A percentile compares a stretch with the other conserved stretches of the same genome.
Evolutionary conservation across 2,113 vertebrate species (phyloP).

Genomic region (Ancistrus triradiatus): DNA sequence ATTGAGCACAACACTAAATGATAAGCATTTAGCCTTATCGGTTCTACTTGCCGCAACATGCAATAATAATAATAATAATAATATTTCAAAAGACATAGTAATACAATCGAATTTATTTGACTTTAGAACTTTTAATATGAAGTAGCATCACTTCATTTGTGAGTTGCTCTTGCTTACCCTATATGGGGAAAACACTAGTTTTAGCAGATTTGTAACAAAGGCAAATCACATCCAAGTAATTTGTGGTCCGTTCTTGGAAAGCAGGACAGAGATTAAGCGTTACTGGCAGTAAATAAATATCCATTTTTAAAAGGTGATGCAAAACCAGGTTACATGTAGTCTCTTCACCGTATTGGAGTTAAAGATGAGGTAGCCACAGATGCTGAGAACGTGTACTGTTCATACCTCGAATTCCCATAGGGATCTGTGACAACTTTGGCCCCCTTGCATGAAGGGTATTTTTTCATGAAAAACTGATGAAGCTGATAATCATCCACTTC

Average conservation of each 20-base stretch:
- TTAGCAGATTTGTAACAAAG: conserved; percentile 64
- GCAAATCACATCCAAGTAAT: conserved; percentile 48
- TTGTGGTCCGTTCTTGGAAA: conserved; percentile 11
- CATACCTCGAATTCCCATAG: conserved; percentile 84
- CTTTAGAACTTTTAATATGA: conserved; percentile 81
- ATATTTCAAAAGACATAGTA: conserved; percentile 57
- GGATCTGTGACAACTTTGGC: conserved; percentile 89
- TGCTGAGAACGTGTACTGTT: neutral
- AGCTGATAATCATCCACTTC: conserved; percentile 88
- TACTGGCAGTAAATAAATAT: conserved; percentile 6
- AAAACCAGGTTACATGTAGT: conserved; percentile 9
- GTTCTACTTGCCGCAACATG: conserved; percentile 44
- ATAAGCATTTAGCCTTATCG: conserved; percentile 50
- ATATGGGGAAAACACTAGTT: conserved; percentile 82
- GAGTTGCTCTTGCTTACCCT: conserved; percentile 80
- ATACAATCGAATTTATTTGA: conserved; percentile 67
- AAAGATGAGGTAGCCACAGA: neutral
- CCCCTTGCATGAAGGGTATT: conserved; percentile 83
- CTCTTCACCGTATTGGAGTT: conserved; percentile 14
- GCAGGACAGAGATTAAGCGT: conserved; percentile 26
- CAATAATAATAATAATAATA: conserved; percentile 52
- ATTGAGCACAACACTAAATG: conserved; percentile 53
- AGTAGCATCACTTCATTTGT: conserved; percentile 82
- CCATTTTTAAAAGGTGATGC: conserved; percentile 5
- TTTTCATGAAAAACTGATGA: conserved; percentile 85